Base-by-base conservation (phyloP, 2,888 invertebrate species). In the Hoplodrina blanda region DNA sequence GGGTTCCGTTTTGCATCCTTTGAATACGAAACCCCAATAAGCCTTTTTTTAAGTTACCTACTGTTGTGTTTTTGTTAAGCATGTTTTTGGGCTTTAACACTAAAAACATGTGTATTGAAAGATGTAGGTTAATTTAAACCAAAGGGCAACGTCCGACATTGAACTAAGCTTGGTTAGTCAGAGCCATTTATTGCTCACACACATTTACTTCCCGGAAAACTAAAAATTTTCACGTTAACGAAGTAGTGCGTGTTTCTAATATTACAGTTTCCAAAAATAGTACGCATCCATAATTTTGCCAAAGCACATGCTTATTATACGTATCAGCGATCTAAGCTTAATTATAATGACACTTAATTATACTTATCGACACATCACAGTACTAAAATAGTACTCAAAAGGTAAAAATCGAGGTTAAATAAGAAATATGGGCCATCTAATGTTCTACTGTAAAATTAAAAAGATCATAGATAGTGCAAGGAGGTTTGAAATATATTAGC, bases 381-480 rank as follows among this genome's bases (percentile, higher is more conserved):
- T 4, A 73, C 52, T 62, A 59, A 72, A 78, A 59, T 55, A 33
- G 50, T 30, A 59, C 50, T 59, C 0, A 66, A 66, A 53, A 62
- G 46, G 66, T 19, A 52, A 64, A 8, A 56, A 62, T 59, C 37
- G 13, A 78, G 19, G 6, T 11, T 3, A 20, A 2, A 10, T 11
- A 68, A 63, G 25, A 80, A 68, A 61, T 68, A 74, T 60, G 11
- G 60, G 8, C 46, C 15, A 44, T 55, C 50, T 73, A 46, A 49
- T 44, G 8, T 52, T 52, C 33, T n/a, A 52, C 11, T 46, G 69
- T 50, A 61, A 63, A 57, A 79, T 79, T 61, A 62, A 68, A 73
- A 60, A 69, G 76, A 80, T 80, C 80, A 54, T 57, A 11, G 80
- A 80, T 77, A 77, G 68, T 46, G 5, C 75, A 62, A 44, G 33